Evolutionary conservation across 2,113 vertebrate species (phyloP), one percentile per base, ranked within the genome.

Genomic region (Dendropsophus ebraccatus): DNA sequence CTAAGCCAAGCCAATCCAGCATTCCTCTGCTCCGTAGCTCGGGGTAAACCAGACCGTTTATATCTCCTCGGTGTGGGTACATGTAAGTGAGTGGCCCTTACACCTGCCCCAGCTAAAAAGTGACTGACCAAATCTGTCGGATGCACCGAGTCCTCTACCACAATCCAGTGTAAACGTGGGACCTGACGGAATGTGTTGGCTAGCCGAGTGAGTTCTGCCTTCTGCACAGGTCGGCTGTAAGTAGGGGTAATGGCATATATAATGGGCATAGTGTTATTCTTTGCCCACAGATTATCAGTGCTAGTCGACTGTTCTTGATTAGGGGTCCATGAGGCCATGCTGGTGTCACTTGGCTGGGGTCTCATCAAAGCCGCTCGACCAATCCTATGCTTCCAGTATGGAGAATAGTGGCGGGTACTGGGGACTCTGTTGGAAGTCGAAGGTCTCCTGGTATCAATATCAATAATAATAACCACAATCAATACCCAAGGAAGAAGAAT

Each of bases 171-270:
- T 88, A 99, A 93, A 16, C 93, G 95, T 90, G 96, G 93, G 87
- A 99, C 97, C 95, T 98, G 97, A 90, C 97, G 96, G 93, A 99
- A 96, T 1, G 96, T 97, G 92, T 98, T 97, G 50, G 96, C 95
- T 91, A 99, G 88, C 8, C 97, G 96, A 77, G 97, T 99, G 86
- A 99, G 96, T 93, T 99, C 97, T 10, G 97, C 97, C 89, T 99
- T 99, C 94, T 99, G 97, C 92, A 97, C 97, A 35, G 96, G 96
- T 16, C 97, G 95, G 87, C 94, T 97, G 94, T 99, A 98, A 3
- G 97, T 98, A 72, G 97, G 97, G 67, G 97, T 99, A 92, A 99
- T 96, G 91, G 96, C 96, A 92, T 97, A 98, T 91, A 99, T 96
- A 41, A 96, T 91, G 85, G 97, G 97, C 88, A 94, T 89, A 35